Conservation (phyloP, 2,113 vertebrate genomes). For the Epinephelus moara region DNA sequence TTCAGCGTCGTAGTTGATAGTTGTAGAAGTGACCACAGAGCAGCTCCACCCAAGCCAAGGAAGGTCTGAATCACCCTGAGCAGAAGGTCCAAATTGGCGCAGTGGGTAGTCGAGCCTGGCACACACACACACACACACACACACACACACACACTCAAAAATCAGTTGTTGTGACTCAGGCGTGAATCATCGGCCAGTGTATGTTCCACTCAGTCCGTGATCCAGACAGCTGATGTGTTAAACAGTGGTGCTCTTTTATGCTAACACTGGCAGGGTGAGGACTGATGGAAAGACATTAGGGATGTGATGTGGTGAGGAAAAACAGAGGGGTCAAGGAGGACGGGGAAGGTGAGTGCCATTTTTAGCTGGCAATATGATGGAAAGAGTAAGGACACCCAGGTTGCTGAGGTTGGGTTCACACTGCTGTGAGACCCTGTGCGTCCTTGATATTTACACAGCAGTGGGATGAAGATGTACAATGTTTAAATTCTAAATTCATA, state of each 20-base stretch:
- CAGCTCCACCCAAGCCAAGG: constrained; percentile 73
- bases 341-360: constrained; percentile 19
- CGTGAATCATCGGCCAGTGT: constrained; percentile 64
- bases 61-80: constrained; percentile 80
- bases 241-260: constrained; percentile 46
- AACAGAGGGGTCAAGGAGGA: constrained; percentile 19
- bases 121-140: constrained; percentile 36
- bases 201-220: constrained; percentile 65
- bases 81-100: constrained; percentile 67
- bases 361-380: not conserved
- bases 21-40: constrained; percentile 69
- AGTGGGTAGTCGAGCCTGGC: constrained; percentile 45
- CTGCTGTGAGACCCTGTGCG: not conserved
- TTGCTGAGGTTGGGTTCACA: not conserved
- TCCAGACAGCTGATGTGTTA: constrained; percentile 47
- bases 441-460: not conserved
- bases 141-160: constrained; percentile 37
- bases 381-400: not conserved
- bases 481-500: not conserved
- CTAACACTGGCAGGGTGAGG: constrained; percentile 17
- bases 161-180: constrained; percentile 67
- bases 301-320: constrained; percentile 19
- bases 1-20: constrained; percentile 44
- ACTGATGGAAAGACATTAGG: constrained; percentile 38
- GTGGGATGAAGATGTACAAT: not conserved